phyloP scores from a whole-genome alignment of 2,113 vertebrate species.

The Columbina picui region DNA sequence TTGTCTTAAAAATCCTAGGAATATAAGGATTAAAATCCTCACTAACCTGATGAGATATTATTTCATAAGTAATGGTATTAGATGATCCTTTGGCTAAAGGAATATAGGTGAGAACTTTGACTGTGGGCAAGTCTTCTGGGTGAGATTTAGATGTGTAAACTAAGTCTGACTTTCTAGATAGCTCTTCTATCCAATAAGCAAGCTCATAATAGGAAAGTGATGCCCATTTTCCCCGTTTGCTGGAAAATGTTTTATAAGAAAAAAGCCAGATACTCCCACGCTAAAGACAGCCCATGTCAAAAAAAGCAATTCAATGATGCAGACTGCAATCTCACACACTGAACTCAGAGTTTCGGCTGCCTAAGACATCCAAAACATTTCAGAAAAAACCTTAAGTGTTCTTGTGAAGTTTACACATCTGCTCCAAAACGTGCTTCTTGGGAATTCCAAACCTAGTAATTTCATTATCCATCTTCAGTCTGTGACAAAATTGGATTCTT shows the following conservation, averaged over 20 bases:
- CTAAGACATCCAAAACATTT: background rate
- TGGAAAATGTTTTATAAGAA: background rate
- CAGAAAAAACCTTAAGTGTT: background rate
- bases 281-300: background rate
- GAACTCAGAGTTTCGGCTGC: background rate
- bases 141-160: background rate
- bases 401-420: background rate
- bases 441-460: background rate
- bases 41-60: background rate
- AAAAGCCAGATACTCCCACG: background rate
- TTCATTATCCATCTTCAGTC: background rate
- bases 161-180: background rate
- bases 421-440: background rate
- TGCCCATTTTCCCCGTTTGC: background rate
- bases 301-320: background rate
- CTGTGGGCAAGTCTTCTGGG: background rate
- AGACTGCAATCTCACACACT: background rate
- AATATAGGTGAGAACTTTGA: background rate
- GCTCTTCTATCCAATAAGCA: background rate
- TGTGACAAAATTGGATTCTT: background rate
- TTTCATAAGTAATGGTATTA: background rate
- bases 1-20: background rate
- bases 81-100: background rate
- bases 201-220: background rate
- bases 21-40: background rate